A percentile compares a stretch with the other conserved stretches of the same genome.
These are phyloP conservation scores for Drosophila paucipuncta DNA, from an alignment of 2,888 invertebrate species.

Conservation along the genomic window DNA sequence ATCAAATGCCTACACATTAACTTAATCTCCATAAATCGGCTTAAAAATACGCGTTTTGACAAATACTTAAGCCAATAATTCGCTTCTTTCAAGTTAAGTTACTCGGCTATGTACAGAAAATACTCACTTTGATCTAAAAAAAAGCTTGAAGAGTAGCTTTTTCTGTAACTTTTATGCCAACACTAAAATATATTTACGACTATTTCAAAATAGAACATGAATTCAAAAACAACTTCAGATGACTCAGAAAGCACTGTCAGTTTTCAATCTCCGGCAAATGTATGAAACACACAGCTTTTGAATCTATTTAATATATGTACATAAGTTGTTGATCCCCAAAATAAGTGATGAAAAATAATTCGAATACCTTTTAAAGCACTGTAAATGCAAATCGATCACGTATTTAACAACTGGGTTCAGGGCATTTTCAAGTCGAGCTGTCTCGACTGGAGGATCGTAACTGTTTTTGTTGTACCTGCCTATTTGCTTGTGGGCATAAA, in stretches of 20 bases:
- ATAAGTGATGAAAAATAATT: not conserved
- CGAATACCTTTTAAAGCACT: not conserved
- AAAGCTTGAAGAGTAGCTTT: not conserved
- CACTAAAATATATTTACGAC: not conserved
- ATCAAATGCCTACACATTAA: not conserved
- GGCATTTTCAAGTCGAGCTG: not conserved
- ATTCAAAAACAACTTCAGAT: not conserved
- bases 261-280: not conserved
- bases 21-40: not conserved
- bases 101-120: not conserved
- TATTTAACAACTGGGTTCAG: not conserved
- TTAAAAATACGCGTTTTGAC: not conserved
- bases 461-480: not conserved
- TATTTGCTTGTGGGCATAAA: not conserved
- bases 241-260: not conserved
- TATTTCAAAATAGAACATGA: not conserved
- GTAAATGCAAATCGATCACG: too few species aligned
- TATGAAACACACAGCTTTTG: not conserved
- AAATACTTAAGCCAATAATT: not conserved
- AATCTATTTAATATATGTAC: not conserved
- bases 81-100: not conserved
- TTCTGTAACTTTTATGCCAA: not conserved
- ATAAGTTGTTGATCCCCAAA: not conserved
- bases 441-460: not conserved
- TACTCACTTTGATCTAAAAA: not conserved